These are phyloP conservation scores for Oryzias dopingdopingensis DNA, from an alignment of 2,797 vertebrate genomes.

Conservation along the genomic window DNA sequence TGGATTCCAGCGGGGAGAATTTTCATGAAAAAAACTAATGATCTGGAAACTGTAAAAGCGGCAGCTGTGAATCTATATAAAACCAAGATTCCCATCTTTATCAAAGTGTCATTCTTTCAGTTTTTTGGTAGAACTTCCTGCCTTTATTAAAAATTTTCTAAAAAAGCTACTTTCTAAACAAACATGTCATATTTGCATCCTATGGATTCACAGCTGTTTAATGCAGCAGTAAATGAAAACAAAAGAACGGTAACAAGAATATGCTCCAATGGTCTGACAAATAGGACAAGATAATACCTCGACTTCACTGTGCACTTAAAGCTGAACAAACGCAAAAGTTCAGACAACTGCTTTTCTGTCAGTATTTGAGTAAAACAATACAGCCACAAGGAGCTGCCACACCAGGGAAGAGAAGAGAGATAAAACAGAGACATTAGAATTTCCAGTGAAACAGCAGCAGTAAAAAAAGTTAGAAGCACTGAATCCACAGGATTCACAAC, in stretches of 20 bases:
- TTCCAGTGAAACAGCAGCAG: too few relatives aligned
- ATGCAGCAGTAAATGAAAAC: neutral
- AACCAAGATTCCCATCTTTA: neutral
- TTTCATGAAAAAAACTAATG: conserved; percentile 17
- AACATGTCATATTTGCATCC: neutral
- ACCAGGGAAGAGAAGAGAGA: too few relatives aligned
- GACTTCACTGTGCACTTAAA: neutral
- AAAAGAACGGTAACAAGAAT: neutral
- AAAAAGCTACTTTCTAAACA: too few relatives aligned
- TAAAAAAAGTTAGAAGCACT: too few relatives aligned
- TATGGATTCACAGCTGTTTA: conserved; percentile 1
- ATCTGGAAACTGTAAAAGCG: conserved; percentile 6
- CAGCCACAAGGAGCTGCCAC: too few relatives aligned
- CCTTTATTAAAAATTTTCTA: too few relatives aligned
- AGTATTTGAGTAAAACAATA: too few relatives aligned
- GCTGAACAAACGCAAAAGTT: neutral
- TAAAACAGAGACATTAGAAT: too few relatives aligned
- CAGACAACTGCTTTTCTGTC: too few relatives aligned
- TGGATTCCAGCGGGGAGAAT: conserved; percentile 3
- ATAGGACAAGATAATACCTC: conserved; percentile 4
- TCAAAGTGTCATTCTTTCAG: neutral
- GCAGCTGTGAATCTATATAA: conserved; percentile 1
- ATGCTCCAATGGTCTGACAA: neutral
- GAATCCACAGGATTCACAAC: too few relatives aligned
- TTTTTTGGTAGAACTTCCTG: neutral